phyloP scores from a whole-genome alignment of 2,113 vertebrate genomes.

The Narcine bancroftii region DNA sequence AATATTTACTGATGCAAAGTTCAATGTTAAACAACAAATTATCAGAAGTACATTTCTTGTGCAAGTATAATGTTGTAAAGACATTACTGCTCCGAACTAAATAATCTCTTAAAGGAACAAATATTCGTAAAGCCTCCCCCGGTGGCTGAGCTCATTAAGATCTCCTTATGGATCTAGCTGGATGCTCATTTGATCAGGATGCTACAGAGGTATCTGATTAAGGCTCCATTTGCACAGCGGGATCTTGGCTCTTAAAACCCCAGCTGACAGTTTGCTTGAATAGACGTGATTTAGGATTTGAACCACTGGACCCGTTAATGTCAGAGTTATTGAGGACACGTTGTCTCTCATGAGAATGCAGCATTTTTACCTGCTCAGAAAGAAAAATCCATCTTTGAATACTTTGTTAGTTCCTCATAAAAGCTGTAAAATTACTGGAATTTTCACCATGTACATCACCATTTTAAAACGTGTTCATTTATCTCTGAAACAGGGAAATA shows the following conservation, averaged over 20 bases:
- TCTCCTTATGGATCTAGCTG: slow-evolving; percentile 38
- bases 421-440: neutral
- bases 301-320: slow-evolving; percentile 35
- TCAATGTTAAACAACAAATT: slow-evolving; percentile 39
- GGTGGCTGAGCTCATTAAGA: slow-evolving; percentile 39
- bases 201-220: slow-evolving; percentile 39
- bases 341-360: slow-evolving; percentile 32
- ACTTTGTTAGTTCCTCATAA: slow-evolving; percentile 20
- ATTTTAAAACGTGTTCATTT: neutral
- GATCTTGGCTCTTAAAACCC: slow-evolving; percentile 38
- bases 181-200: slow-evolving; percentile 39
- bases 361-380: slow-evolving; percentile 4
- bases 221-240: slow-evolving; percentile 39
- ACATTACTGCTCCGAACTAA: slow-evolving; percentile 20
- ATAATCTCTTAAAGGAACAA: slow-evolving; percentile 37
- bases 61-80: slow-evolving; percentile 33
- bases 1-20: slow-evolving; percentile 38
- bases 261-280: slow-evolving; percentile 39
- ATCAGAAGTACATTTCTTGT: slow-evolving; percentile 36
- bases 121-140: slow-evolving; percentile 34
- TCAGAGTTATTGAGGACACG: slow-evolving; percentile 31
- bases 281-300: slow-evolving; percentile 38
- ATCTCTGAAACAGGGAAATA: neutral
- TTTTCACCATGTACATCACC: neutral
- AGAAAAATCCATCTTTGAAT: neutral